Evolutionary conservation across 1,140 invertebrate species (phyloP).

Genomic region (Macrosteles quadrilineatus): DNA sequence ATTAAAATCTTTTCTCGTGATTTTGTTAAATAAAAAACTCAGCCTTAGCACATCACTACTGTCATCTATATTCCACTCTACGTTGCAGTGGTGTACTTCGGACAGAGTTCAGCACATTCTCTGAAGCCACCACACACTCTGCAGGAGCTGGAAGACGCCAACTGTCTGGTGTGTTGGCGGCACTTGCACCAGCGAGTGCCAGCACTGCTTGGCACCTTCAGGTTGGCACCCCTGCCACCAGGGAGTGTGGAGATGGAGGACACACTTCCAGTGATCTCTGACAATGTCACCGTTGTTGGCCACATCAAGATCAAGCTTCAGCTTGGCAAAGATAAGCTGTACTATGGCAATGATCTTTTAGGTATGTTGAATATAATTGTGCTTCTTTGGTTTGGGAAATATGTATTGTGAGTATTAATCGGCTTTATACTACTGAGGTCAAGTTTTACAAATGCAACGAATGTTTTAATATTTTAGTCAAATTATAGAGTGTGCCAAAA

Average conservation of each 20-base stretch:
- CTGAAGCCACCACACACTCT: background rate
- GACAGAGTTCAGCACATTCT: constrained; percentile 1
- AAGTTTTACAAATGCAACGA: too few species aligned
- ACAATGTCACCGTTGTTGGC: background rate
- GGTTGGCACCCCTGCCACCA: background rate
- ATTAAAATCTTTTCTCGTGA: too few species aligned
- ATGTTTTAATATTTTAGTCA: too few species aligned
- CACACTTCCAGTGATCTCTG: background rate
- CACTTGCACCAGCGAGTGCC: constrained; percentile 9
- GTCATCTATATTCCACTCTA: too few species aligned
- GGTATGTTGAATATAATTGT: too few species aligned
- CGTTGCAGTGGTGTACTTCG: constrained; percentile 21
- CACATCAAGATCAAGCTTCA: background rate
- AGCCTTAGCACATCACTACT: too few species aligned
- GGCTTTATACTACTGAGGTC: too few species aligned
- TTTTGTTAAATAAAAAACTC: too few species aligned
- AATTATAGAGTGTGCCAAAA: too few species aligned
- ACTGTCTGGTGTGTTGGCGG: constrained; percentile 20
- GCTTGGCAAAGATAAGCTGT: constrained; percentile 1
- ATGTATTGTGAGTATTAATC: too few species aligned
- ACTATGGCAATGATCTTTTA: background rate
- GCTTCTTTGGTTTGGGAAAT: too few species aligned
- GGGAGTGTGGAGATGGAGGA: background rate
- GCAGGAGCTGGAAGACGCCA: background rate
- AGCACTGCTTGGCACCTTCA: background rate